phyloP scores from a whole-genome alignment of 2,888 invertebrate species.

The Celastrina argiolus region DNA sequence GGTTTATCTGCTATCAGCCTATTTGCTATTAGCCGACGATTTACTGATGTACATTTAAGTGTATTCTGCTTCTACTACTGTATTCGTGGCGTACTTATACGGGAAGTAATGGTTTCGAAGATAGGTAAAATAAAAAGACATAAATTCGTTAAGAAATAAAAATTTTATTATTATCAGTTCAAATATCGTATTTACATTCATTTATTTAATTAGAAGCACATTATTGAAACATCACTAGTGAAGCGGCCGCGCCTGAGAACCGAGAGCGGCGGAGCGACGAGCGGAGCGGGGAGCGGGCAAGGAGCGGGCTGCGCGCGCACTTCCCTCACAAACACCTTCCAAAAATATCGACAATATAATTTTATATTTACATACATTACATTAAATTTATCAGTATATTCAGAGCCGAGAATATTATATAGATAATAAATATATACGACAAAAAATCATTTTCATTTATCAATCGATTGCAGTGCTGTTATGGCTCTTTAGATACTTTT shows the following conservation, averaged over 20 bases:
- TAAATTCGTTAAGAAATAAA: conserved; percentile 71
- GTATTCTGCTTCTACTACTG: too few relatives aligned
- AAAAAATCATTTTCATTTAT: background rate
- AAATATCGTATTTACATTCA: conserved; percentile 78
- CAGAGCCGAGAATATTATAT: background rate
- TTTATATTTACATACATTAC: conserved; percentile 8
- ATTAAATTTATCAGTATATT: background rate
- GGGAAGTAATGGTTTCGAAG: too few relatives aligned
- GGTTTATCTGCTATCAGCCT: too few relatives aligned
- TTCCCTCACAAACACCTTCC: conserved; percentile 1
- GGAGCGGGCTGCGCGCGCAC: background rate
- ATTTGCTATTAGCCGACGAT: too few relatives aligned
- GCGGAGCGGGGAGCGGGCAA: background rate
- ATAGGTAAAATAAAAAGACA: background rate
- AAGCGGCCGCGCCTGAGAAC: conserved; percentile 24
- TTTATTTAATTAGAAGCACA: conserved; percentile 77
- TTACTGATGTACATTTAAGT: too few relatives aligned
- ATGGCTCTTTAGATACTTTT: background rate
- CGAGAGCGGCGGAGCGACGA: conserved; percentile 11
- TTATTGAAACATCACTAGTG: conserved; percentile 66
- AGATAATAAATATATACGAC: background rate
- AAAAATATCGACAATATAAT: conserved; percentile 1
- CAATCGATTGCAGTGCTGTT: background rate
- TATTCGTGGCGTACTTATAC: too few relatives aligned
- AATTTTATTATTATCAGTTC: conserved; percentile 79